phyloP scores from a whole-genome alignment of 2,113 vertebrate genomes.

The Triplophysa tibetana region DNA sequence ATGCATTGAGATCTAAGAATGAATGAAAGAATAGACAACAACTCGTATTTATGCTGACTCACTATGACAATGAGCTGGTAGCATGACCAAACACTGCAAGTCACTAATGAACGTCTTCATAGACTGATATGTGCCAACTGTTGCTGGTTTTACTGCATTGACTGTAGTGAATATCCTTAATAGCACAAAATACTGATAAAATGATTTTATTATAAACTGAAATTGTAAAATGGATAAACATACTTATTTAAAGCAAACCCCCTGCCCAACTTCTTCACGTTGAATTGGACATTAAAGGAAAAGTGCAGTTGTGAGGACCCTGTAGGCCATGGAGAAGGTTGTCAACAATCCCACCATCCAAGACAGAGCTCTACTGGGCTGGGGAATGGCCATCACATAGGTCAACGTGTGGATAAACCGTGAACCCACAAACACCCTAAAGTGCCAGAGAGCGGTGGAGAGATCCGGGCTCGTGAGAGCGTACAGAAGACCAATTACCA shows the following conservation, averaged over 20 bases:
- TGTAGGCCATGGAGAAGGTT: conserved; percentile 84
- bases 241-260: background rate
- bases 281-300: conserved; percentile 44
- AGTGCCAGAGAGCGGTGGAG: conserved; percentile 81
- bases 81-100: background rate
- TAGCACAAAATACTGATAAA: background rate
- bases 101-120: no score
- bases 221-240: background rate
- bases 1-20: background rate
- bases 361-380: conserved; percentile 80
- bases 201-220: background rate
- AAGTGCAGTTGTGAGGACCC: conserved; percentile 63
- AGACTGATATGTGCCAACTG: no score
- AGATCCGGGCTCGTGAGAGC: conserved; percentile 78
- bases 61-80: background rate
- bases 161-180: no score
- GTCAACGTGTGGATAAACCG: conserved; percentile 80
- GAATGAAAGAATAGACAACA: background rate
- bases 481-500: conserved; percentile 85
- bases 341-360: conserved; percentile 69
- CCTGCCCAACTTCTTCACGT: no score
- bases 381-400: conserved; percentile 80
- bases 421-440: conserved; percentile 79
- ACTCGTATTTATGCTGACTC: background rate
- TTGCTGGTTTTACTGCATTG: no score